Conservation (phyloP, 2,797 vertebrate species). For the Miichthys miiuy region DNA sequence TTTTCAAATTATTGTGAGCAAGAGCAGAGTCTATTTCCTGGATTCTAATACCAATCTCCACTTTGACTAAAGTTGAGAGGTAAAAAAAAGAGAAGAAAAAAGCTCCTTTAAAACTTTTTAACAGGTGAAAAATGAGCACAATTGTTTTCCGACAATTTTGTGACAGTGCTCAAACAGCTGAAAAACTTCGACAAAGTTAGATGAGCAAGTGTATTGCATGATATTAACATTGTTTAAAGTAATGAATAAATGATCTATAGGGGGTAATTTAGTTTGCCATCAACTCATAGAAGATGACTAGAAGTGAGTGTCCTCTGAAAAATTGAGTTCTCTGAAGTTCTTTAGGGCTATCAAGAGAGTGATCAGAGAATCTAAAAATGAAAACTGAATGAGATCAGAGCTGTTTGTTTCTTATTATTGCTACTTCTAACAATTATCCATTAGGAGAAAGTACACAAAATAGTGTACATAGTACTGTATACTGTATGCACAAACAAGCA, state of each 20-base stretch:
- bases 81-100: too few relatives aligned
- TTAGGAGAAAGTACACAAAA: constrained; percentile 5
- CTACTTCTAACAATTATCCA: neutral
- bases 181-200: neutral
- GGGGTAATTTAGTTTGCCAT: constrained; percentile 2
- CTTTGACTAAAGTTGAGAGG: too few relatives aligned
- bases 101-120: neutral
- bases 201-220: neutral
- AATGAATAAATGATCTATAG: constrained; percentile 3
- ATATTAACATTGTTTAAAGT: neutral
- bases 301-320: constrained; percentile 14
- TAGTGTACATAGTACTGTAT: too few relatives aligned
- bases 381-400: constrained; percentile 11
- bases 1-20: too few relatives aligned
- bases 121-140: neutral
- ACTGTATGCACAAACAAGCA: neutral
- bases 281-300: neutral
- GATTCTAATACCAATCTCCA: too few relatives aligned
- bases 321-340: constrained; percentile 14
- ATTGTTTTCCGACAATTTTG: neutral
- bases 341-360: constrained; percentile 4
- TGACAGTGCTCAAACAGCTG: neutral
- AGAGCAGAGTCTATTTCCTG: too few relatives aligned
- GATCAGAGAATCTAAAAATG: constrained; percentile 15
- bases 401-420: neutral